Conservation (phyloP, 1,140 invertebrate genomes). For the Dendroctonus valens region DNA sequence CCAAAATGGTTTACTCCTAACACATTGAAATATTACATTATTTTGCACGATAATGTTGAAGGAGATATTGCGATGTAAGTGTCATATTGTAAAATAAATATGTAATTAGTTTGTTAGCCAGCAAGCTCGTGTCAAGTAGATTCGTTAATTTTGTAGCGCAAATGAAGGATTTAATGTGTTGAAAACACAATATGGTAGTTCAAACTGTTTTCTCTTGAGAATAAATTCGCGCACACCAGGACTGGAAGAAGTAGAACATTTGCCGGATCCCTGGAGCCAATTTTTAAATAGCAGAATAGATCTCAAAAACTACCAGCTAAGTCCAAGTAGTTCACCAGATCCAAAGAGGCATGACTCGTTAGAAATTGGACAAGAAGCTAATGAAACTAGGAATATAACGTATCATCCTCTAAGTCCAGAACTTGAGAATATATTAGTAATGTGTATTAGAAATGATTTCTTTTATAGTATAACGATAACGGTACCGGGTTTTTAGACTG, state of each 20-base stretch:
- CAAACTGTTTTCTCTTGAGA: constrained; percentile 82
- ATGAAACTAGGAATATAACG: constrained; percentile 43
- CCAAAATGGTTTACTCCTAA: constrained; percentile 90
- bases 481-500: constrained; percentile 6
- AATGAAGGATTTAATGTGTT: constrained; percentile 79
- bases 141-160: constrained; percentile 61
- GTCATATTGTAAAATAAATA: neutral
- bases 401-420: constrained; percentile 66
- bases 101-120: no score
- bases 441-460: constrained; percentile 2
- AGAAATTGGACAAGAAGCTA: constrained; percentile 55
- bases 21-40: constrained; percentile 84
- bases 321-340: constrained; percentile 39
- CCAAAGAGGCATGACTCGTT: constrained; percentile 36
- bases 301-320: constrained; percentile 30
- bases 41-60: constrained; percentile 55
- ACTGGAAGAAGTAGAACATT: constrained; percentile 56
- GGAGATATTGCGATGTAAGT: constrained; percentile 32
- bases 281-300: constrained; percentile 53
- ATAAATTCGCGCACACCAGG: constrained; percentile 77
- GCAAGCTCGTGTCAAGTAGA: constrained; percentile 20
- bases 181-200: constrained; percentile 79
- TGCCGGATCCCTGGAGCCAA: constrained; percentile 81
- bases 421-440: constrained; percentile 48
- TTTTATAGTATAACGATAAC: neutral